Evolutionary conservation across 2,888 invertebrate genomes (phyloP), one percentile per base, ranked within the genome.

Genomic region (Drosophila anceps): DNA sequence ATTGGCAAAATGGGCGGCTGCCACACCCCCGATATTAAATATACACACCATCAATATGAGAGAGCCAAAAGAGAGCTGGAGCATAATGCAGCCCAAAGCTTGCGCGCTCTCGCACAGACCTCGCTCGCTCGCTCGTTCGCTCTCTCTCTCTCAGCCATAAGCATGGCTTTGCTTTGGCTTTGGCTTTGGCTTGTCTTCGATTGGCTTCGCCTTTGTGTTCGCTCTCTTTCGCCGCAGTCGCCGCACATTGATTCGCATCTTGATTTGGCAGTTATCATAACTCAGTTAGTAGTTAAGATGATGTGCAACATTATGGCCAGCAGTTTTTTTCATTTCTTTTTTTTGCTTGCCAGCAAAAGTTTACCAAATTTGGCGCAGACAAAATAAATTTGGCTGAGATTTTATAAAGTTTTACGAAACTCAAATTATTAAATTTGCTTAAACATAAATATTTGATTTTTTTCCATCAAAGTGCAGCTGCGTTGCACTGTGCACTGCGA

Each of bases 1-100:
- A 91, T 91, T 92, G 91, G 84, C 90, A 90, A 88, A 78, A 78
- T 79, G 79, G 78, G 78, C 78, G 78, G 79, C 67, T 72, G 78
- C 78, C 78, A 78, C 78, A 50, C 78, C 78, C 78, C 72, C 68
- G 27, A 61, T 74, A 79, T 71, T 65, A 55, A 79, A 67, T 64
- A 78, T 58, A 66, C 35, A 59, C 61, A 57, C 75, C 67, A 48
- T 54, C 73, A 73, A 58, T 59, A 72, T n/a, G 33, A 41, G 46
- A 60, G 48, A 50, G 54, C 46, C 61, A 46, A 18, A 41, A 50
- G 60, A 37, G 61, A 55, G 53, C 46, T 9, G n/a, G 58, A 61
- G 44, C 59, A 58, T 10, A 27, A 10, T 15, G 46, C 29, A 58
- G 60, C 57, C 29, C 29, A 58, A 75, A 74, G 65, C 71, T 60